phyloP scores from a whole-genome alignment of 37 sponge, comb jelly and placozoan genomes.

The Geodia barretti region DNA sequence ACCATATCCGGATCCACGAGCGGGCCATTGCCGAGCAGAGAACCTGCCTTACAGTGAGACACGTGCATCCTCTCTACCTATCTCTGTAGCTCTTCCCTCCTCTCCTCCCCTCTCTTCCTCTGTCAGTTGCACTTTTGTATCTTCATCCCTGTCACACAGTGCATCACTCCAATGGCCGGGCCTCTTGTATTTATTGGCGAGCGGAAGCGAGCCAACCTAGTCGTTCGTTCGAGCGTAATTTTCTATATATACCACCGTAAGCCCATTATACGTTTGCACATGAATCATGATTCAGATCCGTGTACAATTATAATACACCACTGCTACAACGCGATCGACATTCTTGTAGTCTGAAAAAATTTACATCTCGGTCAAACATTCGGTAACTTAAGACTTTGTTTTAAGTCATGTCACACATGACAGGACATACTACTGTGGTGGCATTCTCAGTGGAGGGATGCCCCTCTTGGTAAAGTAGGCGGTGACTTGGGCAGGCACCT shows the following conservation, averaged over 20 bases:
- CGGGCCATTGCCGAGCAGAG: conserved; percentile 22
- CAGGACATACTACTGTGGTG: not conserved
- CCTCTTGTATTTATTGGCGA: not conserved
- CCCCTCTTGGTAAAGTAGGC: conserved; percentile 57
- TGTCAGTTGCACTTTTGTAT: not conserved
- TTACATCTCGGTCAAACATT: not conserved
- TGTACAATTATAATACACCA: no score
- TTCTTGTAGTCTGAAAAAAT: not conserved
- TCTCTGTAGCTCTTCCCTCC: conserved; percentile 1
- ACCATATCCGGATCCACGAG: no score
- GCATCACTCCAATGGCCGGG: not conserved
- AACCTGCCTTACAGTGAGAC: conserved; percentile 61
- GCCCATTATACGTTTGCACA: not conserved
- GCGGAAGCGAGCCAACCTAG: no score
- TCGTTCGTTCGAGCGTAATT: no score
- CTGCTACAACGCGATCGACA: no score
- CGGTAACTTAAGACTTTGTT: no score
- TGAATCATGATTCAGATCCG: not conserved
- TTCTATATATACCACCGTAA: not conserved
- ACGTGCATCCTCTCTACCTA: conserved; percentile 61
- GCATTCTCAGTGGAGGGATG: conserved; percentile 24
- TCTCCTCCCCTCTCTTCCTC: not conserved
- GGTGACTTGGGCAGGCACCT: conserved; percentile 72
- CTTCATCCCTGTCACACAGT: not conserved
- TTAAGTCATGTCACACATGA: no score